phyloP scores from a whole-genome alignment of 2,888 invertebrate genomes.

The Drosophila meridiana region DNA sequence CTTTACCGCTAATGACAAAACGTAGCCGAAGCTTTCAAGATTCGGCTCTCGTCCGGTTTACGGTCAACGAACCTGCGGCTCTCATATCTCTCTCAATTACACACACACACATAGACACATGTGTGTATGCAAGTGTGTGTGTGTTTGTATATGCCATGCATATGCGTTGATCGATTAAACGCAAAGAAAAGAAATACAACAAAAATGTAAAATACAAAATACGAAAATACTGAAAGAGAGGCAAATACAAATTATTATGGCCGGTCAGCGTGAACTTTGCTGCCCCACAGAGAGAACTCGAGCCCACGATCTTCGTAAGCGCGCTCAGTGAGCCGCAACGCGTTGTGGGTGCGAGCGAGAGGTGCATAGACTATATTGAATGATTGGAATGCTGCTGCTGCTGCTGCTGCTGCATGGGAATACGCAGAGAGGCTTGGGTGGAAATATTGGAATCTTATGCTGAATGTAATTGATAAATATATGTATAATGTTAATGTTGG shows the following conservation, averaged over 20 bases:
- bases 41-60: conserved; percentile 76
- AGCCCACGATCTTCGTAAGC: conserved; percentile 41
- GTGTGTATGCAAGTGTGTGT: neutral
- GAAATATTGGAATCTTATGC: neutral
- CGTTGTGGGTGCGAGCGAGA: conserved; percentile 15
- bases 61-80: conserved; percentile 73
- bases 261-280: conserved; percentile 42
- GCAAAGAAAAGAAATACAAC: conserved; percentile 49
- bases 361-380: conserved; percentile 13
- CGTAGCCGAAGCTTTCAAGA: conserved; percentile 63
- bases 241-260: conserved; percentile 64
- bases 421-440: neutral
- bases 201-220: conserved; percentile 17
- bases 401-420: conserved; percentile 41
- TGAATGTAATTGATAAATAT: neutral
- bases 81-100: conserved; percentile 39
- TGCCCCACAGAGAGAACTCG: conserved; percentile 23
- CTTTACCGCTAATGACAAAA: conserved; percentile 69
- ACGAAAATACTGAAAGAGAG: conserved; percentile 21
- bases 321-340: conserved; percentile 42
- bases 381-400: conserved; percentile 53
- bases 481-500: neutral
- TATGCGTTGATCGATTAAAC: conserved; percentile 76
- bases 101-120: conserved; percentile 3
- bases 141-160: conserved; percentile 42